Base-by-base conservation (phyloP, 1,140 invertebrate genomes). In the Caenorhabditis brenneri region DNA sequence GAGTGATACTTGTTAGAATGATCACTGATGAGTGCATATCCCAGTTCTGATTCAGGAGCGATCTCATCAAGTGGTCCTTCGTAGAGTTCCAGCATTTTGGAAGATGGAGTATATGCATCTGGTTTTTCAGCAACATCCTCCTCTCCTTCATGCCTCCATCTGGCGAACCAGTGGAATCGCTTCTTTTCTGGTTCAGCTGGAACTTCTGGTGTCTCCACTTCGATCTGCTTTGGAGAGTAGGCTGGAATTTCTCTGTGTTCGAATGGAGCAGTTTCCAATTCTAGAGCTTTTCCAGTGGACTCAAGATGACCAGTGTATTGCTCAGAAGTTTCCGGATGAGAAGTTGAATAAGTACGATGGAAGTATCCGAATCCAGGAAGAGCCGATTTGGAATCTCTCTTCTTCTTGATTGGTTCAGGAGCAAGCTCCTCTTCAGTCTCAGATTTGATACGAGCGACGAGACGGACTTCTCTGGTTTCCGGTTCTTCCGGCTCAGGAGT, bases 91-190 rank as follows among this genome's bases (percentile, higher is more conserved):
- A 42, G 22, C n/a, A n/a, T n/a, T n/a, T n/a, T n/a, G n/a, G n/a
- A n/a, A 22, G 78, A 42, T 15, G 39, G 16, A 2, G 79, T n/a
- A 27, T 84, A 84, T 5, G n/a, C 16, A 39, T 80, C 39, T 2
- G 65, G 27, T 33, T 83, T 83, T 53, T 88, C 84, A 87, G 87
- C 85, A 88, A 88, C 88, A 83, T 87, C 90, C 60, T 88, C 49
- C 15, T 84, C 79, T 79, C 85, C 80, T 78, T 85, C 84, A 24
- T 85, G 84, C 0, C 80, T 31, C 12, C 48, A 36, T 19, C 80
- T 48, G 39, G 81, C 81, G 29, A 83, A 31, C n/a, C 39, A 53
- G 0, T 65, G 81, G 46, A 39, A 48, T 29, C 24, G 39, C 9
- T 36, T 74, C n/a, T 33, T 53, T 24, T 78, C 69, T 19, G 69